Evolutionary conservation across 2,113 vertebrate genomes (phyloP).

Genomic region (Aldabrachelys gigantea): DNA sequence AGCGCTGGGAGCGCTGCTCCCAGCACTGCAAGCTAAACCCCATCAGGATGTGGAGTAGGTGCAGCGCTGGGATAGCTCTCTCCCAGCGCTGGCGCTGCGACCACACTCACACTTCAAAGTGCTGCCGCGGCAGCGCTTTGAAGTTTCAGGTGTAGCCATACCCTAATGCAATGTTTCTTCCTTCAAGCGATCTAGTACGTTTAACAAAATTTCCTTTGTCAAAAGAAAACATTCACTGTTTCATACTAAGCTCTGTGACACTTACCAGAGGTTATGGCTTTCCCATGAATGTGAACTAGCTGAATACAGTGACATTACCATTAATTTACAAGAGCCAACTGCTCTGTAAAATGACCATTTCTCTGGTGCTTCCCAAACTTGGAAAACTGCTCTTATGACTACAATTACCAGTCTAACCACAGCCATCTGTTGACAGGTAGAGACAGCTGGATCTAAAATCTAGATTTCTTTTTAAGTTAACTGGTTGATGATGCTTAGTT

Average conservation of each 20-base stretch:
- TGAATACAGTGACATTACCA: accelerated
- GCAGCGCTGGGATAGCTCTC: too few relatives aligned
- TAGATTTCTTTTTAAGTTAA: neutral
- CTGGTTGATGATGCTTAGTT: too few relatives aligned
- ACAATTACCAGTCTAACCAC: neutral
- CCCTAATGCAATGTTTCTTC: neutral
- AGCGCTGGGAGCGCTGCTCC: too few relatives aligned
- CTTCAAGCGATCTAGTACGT: neutral
- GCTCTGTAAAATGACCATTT: neutral
- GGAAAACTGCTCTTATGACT: neutral
- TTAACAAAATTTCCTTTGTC: neutral
- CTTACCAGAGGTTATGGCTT: neutral
- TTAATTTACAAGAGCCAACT: neutral
- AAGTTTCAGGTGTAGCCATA: too few relatives aligned
- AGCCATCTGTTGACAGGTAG: neutral
- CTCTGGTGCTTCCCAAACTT: neutral
- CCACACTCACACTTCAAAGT: too few relatives aligned
- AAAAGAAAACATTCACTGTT: neutral
- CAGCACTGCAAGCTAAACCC: too few relatives aligned
- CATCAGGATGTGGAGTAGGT: too few relatives aligned
- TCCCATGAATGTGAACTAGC: neutral
- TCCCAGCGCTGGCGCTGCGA: too few relatives aligned
- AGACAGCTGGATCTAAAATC: accelerated
- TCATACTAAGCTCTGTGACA: neutral
- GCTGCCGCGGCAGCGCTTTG: too few relatives aligned